Conservation (phyloP, 2,113 vertebrate genomes). For the Microcebus tavaratra region DNA sequence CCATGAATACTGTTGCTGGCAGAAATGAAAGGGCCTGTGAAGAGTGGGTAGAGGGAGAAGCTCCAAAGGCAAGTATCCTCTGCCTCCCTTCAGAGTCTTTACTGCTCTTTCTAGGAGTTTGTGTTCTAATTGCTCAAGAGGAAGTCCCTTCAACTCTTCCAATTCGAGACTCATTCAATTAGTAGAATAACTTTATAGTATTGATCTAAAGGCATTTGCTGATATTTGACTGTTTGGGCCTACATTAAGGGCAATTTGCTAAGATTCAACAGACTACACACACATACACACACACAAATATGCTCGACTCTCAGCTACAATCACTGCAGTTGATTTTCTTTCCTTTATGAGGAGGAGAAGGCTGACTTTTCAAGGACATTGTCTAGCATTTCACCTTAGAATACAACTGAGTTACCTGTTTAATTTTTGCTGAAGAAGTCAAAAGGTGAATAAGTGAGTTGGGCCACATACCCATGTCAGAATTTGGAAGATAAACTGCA, state of each 20-base stretch:
- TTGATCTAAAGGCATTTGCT: neutral
- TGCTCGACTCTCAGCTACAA: neutral
- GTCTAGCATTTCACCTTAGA: constrained; percentile 40
- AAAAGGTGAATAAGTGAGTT: constrained; percentile 18
- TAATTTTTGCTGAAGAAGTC: constrained; percentile 55
- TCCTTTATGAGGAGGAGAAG: neutral
- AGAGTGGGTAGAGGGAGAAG: neutral
- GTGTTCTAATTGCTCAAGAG: constrained; percentile 3
- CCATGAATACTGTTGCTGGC: neutral
- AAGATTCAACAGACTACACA: neutral
- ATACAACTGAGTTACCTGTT: neutral
- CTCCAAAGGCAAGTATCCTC: neutral
- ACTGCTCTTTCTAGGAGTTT: neutral
- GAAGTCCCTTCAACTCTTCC: neutral
- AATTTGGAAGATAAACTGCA: neutral
- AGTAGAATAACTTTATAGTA: neutral
- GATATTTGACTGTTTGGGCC: neutral
- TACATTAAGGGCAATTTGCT: neutral
- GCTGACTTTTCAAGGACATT: constrained; percentile 42
- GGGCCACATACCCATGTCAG: neutral
- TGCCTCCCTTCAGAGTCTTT: neutral
- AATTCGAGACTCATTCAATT: constrained; percentile 11
- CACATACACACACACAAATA: neutral
- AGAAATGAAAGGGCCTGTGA: neutral
- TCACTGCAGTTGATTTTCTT: constrained; percentile 27